These are phyloP conservation scores for Ginglymostoma cirratum DNA, from an alignment of 2,113 vertebrate species.

Conservation along the genomic window DNA sequence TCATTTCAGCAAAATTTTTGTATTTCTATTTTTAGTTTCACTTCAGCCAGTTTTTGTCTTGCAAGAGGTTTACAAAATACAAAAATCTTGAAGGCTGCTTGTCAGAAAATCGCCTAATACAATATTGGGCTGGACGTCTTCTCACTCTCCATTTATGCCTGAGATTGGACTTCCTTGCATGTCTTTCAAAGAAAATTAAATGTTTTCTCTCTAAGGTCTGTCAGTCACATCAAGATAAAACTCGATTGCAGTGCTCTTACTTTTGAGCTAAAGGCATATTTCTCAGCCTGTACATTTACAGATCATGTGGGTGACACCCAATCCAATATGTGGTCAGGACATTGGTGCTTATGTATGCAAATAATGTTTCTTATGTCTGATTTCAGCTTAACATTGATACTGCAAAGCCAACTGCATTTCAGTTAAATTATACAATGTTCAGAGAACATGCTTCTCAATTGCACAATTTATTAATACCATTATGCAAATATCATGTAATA, in stretches of 20 bases:
- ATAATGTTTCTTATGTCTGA: neutral
- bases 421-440: neutral
- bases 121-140: too few species aligned
- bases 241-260: neutral
- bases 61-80: neutral
- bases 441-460: neutral
- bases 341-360: neutral
- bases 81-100: neutral
- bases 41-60: neutral
- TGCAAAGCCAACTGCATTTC: neutral
- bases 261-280: neutral
- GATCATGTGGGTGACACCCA: neutral
- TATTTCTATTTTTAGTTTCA: neutral
- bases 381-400: neutral
- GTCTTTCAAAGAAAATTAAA: neutral
- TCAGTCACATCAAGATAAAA: neutral
- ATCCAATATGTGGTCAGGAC: neutral
- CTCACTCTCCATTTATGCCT: neutral
- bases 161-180: neutral
- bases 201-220: too few species aligned
- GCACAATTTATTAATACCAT: neutral
- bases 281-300: neutral
- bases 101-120: neutral
- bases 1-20: neutral
- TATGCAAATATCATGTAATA: neutral